phyloP scores from a whole-genome alignment of 2,888 invertebrate genomes.

The Papilio demoleus region DNA sequence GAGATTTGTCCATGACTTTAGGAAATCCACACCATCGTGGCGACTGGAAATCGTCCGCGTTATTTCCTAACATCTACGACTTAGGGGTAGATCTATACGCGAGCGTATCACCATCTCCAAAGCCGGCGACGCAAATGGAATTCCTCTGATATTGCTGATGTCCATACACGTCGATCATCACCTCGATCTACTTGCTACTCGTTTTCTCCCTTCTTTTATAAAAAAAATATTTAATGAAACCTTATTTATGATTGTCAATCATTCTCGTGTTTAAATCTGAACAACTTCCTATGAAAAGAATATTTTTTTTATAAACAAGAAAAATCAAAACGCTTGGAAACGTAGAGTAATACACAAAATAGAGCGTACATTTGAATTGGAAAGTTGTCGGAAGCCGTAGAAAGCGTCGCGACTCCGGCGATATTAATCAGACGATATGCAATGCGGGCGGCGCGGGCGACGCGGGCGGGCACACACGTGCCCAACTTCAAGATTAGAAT shows the following conservation, averaged over 20 bases:
- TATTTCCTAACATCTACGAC: too few species aligned
- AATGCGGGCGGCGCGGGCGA: constrained; percentile 66
- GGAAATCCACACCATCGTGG: too few species aligned
- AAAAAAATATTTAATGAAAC: too few species aligned
- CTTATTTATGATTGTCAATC: not conserved
- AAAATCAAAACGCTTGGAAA: constrained; percentile 8
- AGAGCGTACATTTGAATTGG: constrained; percentile 51
- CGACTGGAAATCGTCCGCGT: too few species aligned
- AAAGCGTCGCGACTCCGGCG: constrained; percentile 53
- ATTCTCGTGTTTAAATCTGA: not conserved
- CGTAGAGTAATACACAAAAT: constrained; percentile 17
- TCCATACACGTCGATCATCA: too few species aligned
- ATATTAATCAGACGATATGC: constrained; percentile 79
- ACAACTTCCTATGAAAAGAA: not conserved
- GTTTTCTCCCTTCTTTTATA: too few species aligned
- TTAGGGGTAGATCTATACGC: too few species aligned
- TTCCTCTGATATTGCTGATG: too few species aligned
- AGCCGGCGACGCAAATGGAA: too few species aligned
- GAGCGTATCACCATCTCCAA: too few species aligned
- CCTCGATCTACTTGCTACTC: too few species aligned
- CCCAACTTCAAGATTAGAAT: constrained; percentile 72
- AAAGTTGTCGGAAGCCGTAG: constrained; percentile 71
- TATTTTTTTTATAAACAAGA: not conserved
- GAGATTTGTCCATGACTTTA: too few species aligned
- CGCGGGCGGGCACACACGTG: constrained; percentile 56